Conservation (phyloP, 2,888 invertebrate species). For the Lamellibrachia columna region DNA sequence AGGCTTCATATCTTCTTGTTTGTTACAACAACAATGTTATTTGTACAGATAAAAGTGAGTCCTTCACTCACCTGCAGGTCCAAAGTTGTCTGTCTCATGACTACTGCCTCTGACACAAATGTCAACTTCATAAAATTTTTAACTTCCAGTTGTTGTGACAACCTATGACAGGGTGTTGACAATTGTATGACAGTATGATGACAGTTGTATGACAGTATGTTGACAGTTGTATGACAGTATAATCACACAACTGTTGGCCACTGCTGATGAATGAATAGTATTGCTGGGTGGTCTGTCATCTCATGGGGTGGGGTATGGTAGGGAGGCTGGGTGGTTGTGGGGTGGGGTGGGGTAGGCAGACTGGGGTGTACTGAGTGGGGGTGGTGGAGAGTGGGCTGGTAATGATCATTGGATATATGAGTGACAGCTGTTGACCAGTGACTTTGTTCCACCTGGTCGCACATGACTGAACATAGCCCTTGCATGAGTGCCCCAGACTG, state of each 20-base stretch:
- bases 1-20: background rate
- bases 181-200: background rate
- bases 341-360: background rate
- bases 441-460: background rate
- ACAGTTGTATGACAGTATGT: background rate
- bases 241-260: background rate
- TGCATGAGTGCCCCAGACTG: background rate
- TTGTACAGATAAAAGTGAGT: background rate
- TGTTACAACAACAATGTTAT: background rate
- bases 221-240: background rate
- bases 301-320: background rate
- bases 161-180: background rate
- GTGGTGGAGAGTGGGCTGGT: background rate
- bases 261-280: background rate
- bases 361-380: background rate
- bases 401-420: slow-evolving; percentile 7
- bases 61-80: background rate
- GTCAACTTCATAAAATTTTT: background rate
- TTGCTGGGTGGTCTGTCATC: background rate
- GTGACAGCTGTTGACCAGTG: slow-evolving; percentile 12
- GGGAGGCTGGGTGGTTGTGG: background rate
- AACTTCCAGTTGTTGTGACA: background rate
- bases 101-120: background rate
- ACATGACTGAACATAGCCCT: background rate
- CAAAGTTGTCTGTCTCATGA: background rate